Conservation (phyloP, 37 sponge, comb jelly and placozoan species). For the Dysidea cf. avara region DNA sequence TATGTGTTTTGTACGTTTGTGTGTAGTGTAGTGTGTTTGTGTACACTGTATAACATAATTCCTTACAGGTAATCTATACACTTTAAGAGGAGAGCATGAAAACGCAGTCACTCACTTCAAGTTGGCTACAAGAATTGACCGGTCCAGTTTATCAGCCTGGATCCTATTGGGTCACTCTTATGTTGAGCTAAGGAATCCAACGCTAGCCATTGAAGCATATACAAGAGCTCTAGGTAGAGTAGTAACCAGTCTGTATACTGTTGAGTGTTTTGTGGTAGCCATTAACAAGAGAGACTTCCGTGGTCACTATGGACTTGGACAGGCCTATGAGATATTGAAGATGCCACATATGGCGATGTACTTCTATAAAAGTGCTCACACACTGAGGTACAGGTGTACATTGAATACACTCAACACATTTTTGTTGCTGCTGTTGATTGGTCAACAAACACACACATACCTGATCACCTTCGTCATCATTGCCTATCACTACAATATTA, state of each 20-base stretch:
- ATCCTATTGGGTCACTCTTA: conserved; percentile 94
- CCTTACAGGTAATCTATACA: conserved; percentile 79
- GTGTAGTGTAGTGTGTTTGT: conserved; percentile 2
- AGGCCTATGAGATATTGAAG: conserved; percentile 88
- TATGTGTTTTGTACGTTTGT: neutral
- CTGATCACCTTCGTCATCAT: neutral
- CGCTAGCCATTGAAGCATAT: conserved; percentile 89
- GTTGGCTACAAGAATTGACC: conserved; percentile 68
- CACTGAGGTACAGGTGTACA: conserved; percentile 46
- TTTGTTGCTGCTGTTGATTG: too few species aligned
- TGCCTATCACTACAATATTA: neutral
- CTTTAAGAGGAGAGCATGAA: conserved; percentile 85
- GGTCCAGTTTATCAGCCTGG: conserved; percentile 77
- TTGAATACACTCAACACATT: too few species aligned
- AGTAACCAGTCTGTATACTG: neutral
- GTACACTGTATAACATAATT: neutral
- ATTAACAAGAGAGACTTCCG: conserved; percentile 82
- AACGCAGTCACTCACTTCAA: conserved; percentile 85
- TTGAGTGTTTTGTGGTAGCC: conserved; percentile 22
- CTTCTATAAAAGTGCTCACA: conserved; percentile 87
- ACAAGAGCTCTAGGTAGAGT: conserved; percentile 80
- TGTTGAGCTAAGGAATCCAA: conserved; percentile 85
- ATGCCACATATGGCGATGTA: conserved; percentile 85
- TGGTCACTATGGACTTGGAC: conserved; percentile 93
- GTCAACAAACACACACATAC: neutral